These are phyloP conservation scores for Sminthopsis crassicaudata DNA, from an alignment of 2,113 vertebrate genomes.

Conservation along the genomic window DNA sequence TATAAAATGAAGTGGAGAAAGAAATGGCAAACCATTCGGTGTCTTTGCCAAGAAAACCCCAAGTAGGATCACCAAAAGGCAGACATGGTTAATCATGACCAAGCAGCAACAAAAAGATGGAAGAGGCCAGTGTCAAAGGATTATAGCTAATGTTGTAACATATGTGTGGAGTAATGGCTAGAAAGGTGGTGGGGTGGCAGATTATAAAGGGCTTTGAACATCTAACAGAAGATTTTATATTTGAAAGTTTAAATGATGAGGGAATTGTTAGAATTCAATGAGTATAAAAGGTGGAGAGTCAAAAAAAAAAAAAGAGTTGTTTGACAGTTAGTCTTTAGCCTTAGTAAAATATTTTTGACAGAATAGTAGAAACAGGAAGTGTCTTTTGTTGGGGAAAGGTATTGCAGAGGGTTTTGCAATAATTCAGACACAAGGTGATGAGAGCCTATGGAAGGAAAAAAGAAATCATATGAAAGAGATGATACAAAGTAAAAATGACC, in stretches of 20 bases:
- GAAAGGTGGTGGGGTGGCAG: background rate
- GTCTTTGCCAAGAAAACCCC: background rate
- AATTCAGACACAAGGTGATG: background rate
- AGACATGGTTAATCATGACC: background rate
- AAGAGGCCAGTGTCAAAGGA: background rate
- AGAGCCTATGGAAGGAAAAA: background rate
- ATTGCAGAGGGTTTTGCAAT: background rate
- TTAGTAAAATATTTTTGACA: background rate
- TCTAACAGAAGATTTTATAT: background rate
- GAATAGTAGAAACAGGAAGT: background rate
- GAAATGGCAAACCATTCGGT: background rate
- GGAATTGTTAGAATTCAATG: background rate
- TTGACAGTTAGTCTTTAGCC: background rate
- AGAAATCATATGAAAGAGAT: no score
- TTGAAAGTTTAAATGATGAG: background rate
- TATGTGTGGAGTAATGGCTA: background rate
- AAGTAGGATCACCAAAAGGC: background rate
- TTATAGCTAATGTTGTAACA: background rate
- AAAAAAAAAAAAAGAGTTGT: background rate
- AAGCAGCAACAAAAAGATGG: background rate
- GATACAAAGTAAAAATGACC: no score
- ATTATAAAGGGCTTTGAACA: background rate
- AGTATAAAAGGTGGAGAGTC: rapidly evolving
- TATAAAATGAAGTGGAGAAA: background rate
- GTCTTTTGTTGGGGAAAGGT: background rate